Base-by-base conservation (phyloP, 30 jellyfish, hydroid and myxozoan genomes). In the Nemopilema nomurai region DNA sequence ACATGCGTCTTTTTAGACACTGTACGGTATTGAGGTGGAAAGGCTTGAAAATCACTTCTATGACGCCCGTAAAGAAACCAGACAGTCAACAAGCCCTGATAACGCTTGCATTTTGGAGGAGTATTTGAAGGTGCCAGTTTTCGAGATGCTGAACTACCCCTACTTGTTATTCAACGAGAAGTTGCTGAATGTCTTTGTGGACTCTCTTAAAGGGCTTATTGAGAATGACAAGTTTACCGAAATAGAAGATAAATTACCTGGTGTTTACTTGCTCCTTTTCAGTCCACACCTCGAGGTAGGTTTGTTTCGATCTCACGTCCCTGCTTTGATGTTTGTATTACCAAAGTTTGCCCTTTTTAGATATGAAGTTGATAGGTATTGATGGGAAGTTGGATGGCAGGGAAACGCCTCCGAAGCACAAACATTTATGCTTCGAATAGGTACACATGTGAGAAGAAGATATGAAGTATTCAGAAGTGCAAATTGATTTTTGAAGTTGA, bases 211-310 rank as follows among this genome's bases (percentile, higher is more conserved):
- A 29, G 71, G 49, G 53, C 71, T 85, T 18, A 66, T 63, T n/a
- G 71, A 51, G 19, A 41, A 74, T 68, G 79, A 79, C 41, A 74
- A 52, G 21, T 85, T 74, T 33, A 28, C 21, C 8, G 84, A 68
- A 53, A 33, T 76, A 18, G 81, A 63, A 17, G 84, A 76, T 24
- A 63, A 67, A 26, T 69, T 32, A 27, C 76, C 87, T 74, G 94
- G 94, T 18, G 32, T 85, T 9, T 85, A 85, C 50, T 75, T 85
- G 63, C 94, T 85, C 7, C 88, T 85, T n/a, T 67, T 77, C 25
- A 74, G 51, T 41, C 84, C 87, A 21, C 20, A 57, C 20, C 19
- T 23, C 1, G 57, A 77, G 94, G 94, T 85, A 49, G 31, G 90
- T 1, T 19, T 29, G n/a, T n/a, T n/a, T n/a, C n/a, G n/a, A n/a